Percentiles rank a stretch among this genome's conserved stretches.
These are phyloP conservation scores for Cettia cetti DNA, from an alignment of 2,113 vertebrate genomes.

Conservation along the genomic window DNA sequence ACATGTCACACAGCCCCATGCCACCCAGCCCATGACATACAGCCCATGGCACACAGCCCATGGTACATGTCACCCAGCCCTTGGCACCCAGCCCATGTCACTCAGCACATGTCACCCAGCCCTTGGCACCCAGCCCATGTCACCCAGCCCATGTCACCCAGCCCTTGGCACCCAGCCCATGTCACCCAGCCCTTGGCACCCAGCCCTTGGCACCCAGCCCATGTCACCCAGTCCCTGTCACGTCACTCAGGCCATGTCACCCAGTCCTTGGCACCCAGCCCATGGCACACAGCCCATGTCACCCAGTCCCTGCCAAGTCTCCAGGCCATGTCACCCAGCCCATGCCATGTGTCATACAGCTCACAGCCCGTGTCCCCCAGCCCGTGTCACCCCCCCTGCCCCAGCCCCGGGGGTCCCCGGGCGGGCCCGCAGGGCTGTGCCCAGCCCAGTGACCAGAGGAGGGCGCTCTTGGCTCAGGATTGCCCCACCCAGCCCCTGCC, in stretches of 20 bases:
- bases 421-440: too few relatives aligned
- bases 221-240: background rate
- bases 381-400: too few relatives aligned
- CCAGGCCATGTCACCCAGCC: background rate
- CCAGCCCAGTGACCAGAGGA: too few relatives aligned
- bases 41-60: background rate
- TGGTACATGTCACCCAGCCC: background rate
- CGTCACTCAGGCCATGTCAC: background rate
- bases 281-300: background rate
- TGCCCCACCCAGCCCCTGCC: too few relatives aligned
- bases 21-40: too few relatives aligned
- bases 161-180: too few relatives aligned
- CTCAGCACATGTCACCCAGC: background rate
- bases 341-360: background rate
- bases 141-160: too few relatives aligned
- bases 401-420: too few relatives aligned
- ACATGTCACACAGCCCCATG: background rate
- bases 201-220: rapidly evolving
- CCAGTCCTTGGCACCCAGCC: background rate
- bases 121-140: too few relatives aligned
- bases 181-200: background rate
- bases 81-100: too few relatives aligned
- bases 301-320: background rate
- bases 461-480: too few relatives aligned
- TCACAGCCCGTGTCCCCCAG: background rate